Evolutionary conservation across 2,888 invertebrate species (phyloP), one percentile per base, ranked within the genome.

Genomic region (Rhyacophila evoluta): DNA sequence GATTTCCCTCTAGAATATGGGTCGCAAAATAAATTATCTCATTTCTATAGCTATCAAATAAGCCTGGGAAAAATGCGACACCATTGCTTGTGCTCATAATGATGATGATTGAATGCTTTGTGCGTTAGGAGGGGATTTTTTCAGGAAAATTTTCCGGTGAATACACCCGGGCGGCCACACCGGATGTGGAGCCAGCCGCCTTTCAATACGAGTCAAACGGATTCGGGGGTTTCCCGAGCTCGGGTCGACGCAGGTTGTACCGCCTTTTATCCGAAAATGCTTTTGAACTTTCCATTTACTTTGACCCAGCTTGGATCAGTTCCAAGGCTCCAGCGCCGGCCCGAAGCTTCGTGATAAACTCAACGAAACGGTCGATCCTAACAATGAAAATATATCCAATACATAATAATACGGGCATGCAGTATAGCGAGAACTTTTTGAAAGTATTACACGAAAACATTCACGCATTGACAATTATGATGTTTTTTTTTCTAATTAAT

Each of bases 231-330:
- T 55, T 55, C 55, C 55, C 55, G 55, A 55, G 15, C 19, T 55
- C 55, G 55, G 55, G 55, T 55, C 55, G 55, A 19, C 55, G 19
- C 55, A 55, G 55, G 55, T 55, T 55, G 55, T n/a, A 19, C 15
- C 15, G 19, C 55, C 55, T 55, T 55, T 55, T 55, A 55, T 55
- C 19, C 55, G 55, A 55, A 55, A 55, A 55, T 55, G 55, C 55
- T 55, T 55, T 55, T 55, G 55, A 55, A 55, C 55, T 55, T 55
- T 55, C 55, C 25, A 55, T 55, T 55, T 1, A 55, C 55, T 55
- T 55, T 55, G 55, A 55, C 55, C 15, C 10, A 8, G 55, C 55
- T 55, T 55, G 55, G 55, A 55, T 19, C 55, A 10, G 55, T 55
- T 55, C 55, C 55, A 55, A 25, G 15, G 55, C 55, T 19, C 55